phyloP scores from a whole-genome alignment of 2,888 invertebrate genomes.

The Polyommatus icarus region DNA sequence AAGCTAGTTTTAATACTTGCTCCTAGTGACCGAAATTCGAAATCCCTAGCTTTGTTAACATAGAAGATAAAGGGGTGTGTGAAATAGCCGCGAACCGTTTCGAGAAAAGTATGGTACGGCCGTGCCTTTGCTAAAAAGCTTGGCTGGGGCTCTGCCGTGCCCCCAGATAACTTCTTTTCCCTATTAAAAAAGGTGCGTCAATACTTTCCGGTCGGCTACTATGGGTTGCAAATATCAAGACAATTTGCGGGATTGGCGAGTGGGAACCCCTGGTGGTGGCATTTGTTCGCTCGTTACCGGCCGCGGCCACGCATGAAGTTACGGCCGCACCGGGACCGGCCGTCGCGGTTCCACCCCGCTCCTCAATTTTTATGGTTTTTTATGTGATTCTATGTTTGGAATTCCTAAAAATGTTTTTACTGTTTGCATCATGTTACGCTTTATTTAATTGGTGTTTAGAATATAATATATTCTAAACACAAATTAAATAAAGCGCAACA shows the following conservation, averaged over 20 bases:
- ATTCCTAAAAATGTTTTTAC: neutral
- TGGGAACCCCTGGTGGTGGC: constrained; percentile 73
- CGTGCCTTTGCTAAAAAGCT: no score
- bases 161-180: neutral
- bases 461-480: no score
- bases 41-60: no score
- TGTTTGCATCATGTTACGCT: neutral
- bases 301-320: constrained; percentile 78
- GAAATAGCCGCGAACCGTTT: no score
- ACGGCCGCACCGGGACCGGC: constrained; percentile 66
- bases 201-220: neutral
- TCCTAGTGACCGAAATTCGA: no score
- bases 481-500: no score
- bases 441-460: no score
- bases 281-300: constrained; percentile 78
- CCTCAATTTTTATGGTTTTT: neutral
- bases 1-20: no score
- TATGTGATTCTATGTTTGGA: neutral
- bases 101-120: no score
- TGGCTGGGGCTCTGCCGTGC: no score
- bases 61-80: no score
- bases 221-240: constrained; percentile 64
- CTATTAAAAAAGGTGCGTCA: constrained; percentile 40
- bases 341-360: constrained; percentile 38
- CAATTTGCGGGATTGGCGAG: constrained; percentile 78